Conservation (phyloP, 2,797 vertebrate genomes). For the Melanotaenia nigrans region DNA sequence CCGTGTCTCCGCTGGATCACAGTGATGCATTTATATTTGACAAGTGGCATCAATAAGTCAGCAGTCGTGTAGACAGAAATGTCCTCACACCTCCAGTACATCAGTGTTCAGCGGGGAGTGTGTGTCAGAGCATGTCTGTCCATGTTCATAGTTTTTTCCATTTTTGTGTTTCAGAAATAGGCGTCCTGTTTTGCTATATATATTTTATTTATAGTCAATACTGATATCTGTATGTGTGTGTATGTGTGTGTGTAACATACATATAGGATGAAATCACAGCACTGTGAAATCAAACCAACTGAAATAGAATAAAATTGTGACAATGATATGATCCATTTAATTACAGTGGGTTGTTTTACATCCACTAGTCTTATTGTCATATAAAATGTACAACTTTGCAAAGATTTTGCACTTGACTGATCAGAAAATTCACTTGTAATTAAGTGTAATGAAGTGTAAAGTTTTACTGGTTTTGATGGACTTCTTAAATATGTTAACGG, state of each 20-base stretch:
- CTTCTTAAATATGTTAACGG: accelerated
- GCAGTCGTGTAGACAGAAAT: conserved; percentile 55
- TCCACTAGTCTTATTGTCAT: background rate
- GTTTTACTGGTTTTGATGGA: background rate
- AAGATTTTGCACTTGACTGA: background rate
- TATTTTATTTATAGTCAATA: conserved; percentile 41
- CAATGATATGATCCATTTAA: background rate
- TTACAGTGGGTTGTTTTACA: background rate
- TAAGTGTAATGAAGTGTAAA: background rate
- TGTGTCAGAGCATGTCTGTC: conserved; percentile 11
- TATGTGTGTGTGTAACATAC: background rate
- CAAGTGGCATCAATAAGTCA: conserved; percentile 76
- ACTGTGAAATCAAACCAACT: background rate
- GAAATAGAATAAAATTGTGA: background rate
- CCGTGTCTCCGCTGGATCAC: conserved; percentile 44
- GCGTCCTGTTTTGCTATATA: background rate
- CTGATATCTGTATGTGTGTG: background rate
- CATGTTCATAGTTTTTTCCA: conserved; percentile 21
- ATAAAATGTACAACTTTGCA: background rate
- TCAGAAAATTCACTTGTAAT: background rate
- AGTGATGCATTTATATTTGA: conserved; percentile 71
- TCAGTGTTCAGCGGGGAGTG: conserved; percentile 22
- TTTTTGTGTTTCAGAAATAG: conserved; percentile 21
- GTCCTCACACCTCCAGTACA: conserved; percentile 69
- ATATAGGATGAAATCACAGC: background rate